A percentile compares a stretch with the other conserved stretches of the same genome.
These are phyloP conservation scores for Perca schrenkii DNA, from an alignment of 2,113 vertebrate species.

Conservation along the genomic window DNA sequence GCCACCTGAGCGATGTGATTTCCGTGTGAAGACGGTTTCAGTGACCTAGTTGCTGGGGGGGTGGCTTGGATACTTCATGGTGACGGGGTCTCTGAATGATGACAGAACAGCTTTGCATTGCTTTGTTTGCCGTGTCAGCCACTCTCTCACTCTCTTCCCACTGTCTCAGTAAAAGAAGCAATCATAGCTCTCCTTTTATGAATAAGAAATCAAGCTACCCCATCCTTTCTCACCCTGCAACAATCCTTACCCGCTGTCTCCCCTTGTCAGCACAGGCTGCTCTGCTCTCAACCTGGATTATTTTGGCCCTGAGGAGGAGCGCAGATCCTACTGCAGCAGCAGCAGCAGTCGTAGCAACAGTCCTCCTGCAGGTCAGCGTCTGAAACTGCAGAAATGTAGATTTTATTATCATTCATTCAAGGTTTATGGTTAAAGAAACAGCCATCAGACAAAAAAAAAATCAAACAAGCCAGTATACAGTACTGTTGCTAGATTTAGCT, in stretches of 20 bases:
- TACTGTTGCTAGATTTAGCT: neutral
- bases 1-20: neutral
- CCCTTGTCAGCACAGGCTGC: slow-evolving; percentile 89
- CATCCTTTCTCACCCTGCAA: neutral
- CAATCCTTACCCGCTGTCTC: slow-evolving; percentile 79
- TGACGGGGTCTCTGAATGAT: neutral
- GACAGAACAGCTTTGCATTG: slow-evolving; percentile 1
- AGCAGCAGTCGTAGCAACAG: slow-evolving; percentile 81
- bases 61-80: too few relatives aligned
- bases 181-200: slow-evolving; percentile 31
- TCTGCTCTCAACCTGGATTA: slow-evolving; percentile 94
- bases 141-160: neutral
- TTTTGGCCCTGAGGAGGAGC: slow-evolving; percentile 95
- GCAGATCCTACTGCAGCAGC: slow-evolving; percentile 84
- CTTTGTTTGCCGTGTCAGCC: neutral
- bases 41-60: too few relatives aligned
- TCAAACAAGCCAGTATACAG: neutral
- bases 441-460: neutral
- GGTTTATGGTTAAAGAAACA: neutral
- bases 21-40: neutral
- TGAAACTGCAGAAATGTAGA: slow-evolving; percentile 24
- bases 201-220: neutral
- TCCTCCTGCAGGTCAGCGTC: slow-evolving; percentile 94
- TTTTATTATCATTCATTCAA: neutral
- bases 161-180: slow-evolving; percentile 16